Percentiles rank a stretch among this genome's conserved stretches.
phyloP scores from a whole-genome alignment of 2,888 invertebrate genomes.

The Cerceris rybyensis region DNA sequence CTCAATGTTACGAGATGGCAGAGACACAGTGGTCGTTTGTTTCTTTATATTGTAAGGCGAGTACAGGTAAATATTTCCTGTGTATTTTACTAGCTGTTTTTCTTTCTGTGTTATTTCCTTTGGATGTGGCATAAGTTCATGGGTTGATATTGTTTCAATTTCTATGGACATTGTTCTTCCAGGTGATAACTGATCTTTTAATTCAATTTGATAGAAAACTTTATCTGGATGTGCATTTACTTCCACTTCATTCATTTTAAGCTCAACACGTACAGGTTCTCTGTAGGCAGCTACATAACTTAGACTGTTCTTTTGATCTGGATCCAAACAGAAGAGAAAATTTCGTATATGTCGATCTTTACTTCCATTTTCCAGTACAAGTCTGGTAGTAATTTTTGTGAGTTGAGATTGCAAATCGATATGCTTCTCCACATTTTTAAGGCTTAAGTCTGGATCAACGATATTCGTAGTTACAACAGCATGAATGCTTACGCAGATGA shows the following conservation, averaged over 20 bases:
- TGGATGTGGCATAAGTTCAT: conserved; percentile 92
- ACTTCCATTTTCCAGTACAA: conserved; percentile 92
- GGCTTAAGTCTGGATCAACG: conserved; percentile 83
- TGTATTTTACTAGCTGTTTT: conserved; percentile 94
- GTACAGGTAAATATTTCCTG: conserved; percentile 92
- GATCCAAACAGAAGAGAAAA: conserved; percentile 89
- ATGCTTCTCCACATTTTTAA: conserved; percentile 92
- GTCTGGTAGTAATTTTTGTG: conserved; percentile 90
- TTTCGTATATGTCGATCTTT: conserved; percentile 86
- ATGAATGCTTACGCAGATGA: conserved; percentile 9
- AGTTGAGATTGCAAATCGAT: conserved; percentile 95
- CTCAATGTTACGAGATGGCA: conserved; percentile 91
- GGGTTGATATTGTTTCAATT: conserved; percentile 89
- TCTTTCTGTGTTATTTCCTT: conserved; percentile 95
- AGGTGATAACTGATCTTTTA: conserved; percentile 85
- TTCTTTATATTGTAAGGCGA: conserved; percentile 91
- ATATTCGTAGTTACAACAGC: conserved; percentile 29
- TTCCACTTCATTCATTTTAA: conserved; percentile 81
- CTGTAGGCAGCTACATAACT: conserved; percentile 87
- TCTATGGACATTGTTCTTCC: conserved; percentile 85
- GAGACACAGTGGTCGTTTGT: conserved; percentile 91
- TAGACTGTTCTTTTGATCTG: conserved; percentile 85
- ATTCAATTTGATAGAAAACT: conserved; percentile 84
- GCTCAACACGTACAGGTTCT: conserved; percentile 78
- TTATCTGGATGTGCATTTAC: conserved; percentile 82